phyloP scores from a whole-genome alignment of 2,797 vertebrate species.

The Scarus forsteni region DNA sequence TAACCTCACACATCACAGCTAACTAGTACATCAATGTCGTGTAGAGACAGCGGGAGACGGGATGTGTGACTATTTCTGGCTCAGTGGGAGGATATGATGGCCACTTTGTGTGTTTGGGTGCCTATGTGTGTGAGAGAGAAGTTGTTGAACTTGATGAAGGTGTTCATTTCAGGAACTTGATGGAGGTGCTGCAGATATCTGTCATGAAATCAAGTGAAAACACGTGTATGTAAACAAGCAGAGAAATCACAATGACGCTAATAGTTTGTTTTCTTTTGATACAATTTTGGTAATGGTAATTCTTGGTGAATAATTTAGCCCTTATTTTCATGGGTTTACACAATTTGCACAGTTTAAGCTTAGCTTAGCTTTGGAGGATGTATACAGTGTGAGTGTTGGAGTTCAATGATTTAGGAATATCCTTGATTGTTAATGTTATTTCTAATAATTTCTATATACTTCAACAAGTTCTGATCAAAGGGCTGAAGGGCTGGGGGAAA shows the following conservation, averaged over 20 bases:
- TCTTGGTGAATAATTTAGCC: neutral
- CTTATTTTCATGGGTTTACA: neutral
- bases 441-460: neutral
- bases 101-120: slow-evolving; percentile 14
- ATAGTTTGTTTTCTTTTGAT: neutral
- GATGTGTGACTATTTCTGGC: slow-evolving; percentile 67
- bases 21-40: slow-evolving; percentile 77
- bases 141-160: slow-evolving; percentile 45
- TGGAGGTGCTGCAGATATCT: slow-evolving; percentile 28
- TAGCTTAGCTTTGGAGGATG: neutral
- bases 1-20: slow-evolving; percentile 78
- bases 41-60: slow-evolving; percentile 64
- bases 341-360: neutral
- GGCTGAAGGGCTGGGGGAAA: neutral
- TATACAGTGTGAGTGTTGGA: neutral
- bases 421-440: neutral
- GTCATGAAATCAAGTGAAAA: slow-evolving; percentile 7
- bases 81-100: slow-evolving; percentile 66
- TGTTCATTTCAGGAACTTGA: slow-evolving; percentile 37
- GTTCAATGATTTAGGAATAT: neutral
- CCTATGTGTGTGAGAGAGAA: slow-evolving; percentile 13
- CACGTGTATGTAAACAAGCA: slow-evolving; percentile 4
- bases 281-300: neutral
- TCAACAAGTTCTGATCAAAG: neutral
- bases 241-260: neutral